Evolutionary conservation across 2,888 invertebrate genomes (phyloP), one percentile per base, ranked within the genome.

Genomic region (Scaptomyza flava): DNA sequence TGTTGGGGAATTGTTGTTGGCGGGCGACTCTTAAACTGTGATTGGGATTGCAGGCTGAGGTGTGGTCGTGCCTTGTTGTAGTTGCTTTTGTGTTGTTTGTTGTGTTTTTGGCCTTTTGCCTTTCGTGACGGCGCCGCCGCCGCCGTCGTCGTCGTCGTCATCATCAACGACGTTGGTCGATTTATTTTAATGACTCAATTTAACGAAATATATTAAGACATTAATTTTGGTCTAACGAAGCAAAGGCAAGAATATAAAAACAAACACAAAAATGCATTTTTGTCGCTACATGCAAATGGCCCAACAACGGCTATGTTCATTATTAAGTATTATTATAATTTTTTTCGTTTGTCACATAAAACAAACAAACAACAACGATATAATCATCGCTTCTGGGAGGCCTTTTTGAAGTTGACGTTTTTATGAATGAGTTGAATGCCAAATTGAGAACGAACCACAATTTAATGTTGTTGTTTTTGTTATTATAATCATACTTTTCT

Each of bases 161-260:
- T 41, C 81, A 53, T 73, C 50, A 34, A 23, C 66, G 56, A 54
- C 77, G 60, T 56, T 60, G 63, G 84, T 78, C 90, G 82, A 89
- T 89, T 89, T 89, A 90, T 89, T 89, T 90, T 89, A 89, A 89
- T 89, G 89, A 84, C 89, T 89, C 90, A 89, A 89, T 89, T 90
- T 90, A 89, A 87, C 70, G 89, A 83, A 90, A 89, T 85, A 89
- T 89, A 90, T 84, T 82, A 88, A 86, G 90, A 81, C 81, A 83
- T 87, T 75, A 81, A 85, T 81, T 76, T 74, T 76, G 86, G 86
- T 87, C 85, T 82, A 87, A 82, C 88, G 71, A 82, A 82, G 68
- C 68, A 41, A 60, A 61, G 43, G 30, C 60, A 52, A 58, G 57
- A 51, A 46, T 6, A 27, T 27, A 27, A 27, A 27, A 27, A 4